phyloP scores from a whole-genome alignment of 2,888 invertebrate species.

The Melinaea menophilus region DNA sequence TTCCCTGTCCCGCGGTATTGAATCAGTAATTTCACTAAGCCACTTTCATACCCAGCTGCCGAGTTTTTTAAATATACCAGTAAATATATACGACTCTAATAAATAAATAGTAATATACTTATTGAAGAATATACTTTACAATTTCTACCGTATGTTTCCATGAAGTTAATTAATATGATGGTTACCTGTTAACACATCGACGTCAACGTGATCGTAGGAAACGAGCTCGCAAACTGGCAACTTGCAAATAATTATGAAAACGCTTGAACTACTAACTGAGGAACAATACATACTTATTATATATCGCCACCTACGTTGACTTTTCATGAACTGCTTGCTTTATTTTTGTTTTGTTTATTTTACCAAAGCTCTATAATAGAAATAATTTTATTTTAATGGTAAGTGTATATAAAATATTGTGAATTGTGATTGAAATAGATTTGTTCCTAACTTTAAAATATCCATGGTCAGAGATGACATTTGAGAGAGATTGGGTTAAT shows the following conservation, averaged over 20 bases:
- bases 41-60: slow-evolving; percentile 1
- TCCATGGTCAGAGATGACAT: not conserved
- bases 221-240: not conserved
- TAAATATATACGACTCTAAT: not conserved
- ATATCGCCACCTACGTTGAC: not conserved
- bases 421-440: no score
- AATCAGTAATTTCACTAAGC: slow-evolving; percentile 6
- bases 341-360: not conserved
- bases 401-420: no score
- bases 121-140: no score
- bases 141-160: no score
- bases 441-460: no score
- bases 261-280: slow-evolving; percentile 6
- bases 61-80: slow-evolving; percentile 1
- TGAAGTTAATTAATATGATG: not conserved
- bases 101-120: not conserved
- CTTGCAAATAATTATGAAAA: slow-evolving; percentile 9
- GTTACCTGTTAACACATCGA: not conserved
- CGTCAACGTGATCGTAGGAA: not conserved
- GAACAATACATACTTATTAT: slow-evolving; percentile 3
- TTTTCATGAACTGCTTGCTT: not conserved
- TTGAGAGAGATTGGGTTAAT: not conserved
- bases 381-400: no score
- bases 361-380: not conserved
- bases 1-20: not conserved